A percentile compares a stretch with the other conserved stretches of the same genome.
Evolutionary conservation across 2,797 vertebrate genomes (phyloP).

Genomic region (Etheostoma nigrum): DNA sequence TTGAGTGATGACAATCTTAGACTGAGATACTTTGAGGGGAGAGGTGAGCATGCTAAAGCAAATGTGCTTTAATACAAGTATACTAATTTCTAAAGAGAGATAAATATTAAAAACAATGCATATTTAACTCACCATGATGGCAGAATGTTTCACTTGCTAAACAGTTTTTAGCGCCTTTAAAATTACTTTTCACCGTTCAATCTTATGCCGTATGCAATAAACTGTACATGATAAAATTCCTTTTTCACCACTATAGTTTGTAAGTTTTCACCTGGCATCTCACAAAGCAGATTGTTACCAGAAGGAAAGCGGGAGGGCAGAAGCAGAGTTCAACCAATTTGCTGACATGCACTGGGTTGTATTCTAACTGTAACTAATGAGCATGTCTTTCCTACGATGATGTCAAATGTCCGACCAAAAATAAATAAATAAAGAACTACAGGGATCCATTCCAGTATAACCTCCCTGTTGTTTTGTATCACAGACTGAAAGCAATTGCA

Average conservation of each 20-base stretch:
- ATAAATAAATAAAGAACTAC: background rate
- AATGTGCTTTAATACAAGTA: background rate
- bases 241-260: background rate
- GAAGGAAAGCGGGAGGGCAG: background rate
- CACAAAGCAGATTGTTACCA: background rate
- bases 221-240: background rate
- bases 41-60: background rate
- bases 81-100: background rate
- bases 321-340: background rate
- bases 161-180: background rate
- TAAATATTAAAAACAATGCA: background rate
- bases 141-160: background rate
- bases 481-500: background rate
- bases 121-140: background rate
- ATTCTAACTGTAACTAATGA: constrained; percentile 8
- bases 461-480: background rate
- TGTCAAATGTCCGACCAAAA: background rate
- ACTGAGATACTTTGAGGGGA: background rate
- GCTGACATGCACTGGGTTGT: background rate
- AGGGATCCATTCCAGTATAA: constrained; percentile 1
- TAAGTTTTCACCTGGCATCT: background rate
- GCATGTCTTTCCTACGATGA: background rate
- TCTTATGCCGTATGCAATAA: background rate
- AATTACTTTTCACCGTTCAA: background rate
- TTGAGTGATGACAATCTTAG: background rate